Evolutionary conservation across 2,888 invertebrate species (phyloP).

Genomic region (Xylota sylvarum): DNA sequence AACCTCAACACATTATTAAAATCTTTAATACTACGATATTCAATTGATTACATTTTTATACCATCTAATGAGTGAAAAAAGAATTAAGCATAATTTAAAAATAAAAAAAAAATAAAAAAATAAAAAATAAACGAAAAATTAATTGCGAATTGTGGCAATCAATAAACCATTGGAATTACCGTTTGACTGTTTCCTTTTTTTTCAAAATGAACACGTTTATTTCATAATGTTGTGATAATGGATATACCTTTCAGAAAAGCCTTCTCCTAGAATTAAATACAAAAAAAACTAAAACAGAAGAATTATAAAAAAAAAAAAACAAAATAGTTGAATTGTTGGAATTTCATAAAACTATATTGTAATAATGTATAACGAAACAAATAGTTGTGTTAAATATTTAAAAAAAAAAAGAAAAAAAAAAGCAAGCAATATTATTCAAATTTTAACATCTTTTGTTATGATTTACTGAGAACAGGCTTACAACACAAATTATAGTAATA

Average conservation of each 20-base stretch:
- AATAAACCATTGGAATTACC: slow-evolving; percentile 61
- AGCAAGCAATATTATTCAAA: slow-evolving; percentile 44
- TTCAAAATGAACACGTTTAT: slow-evolving; percentile 36
- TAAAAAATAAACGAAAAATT: slow-evolving; percentile 20
- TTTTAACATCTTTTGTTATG: slow-evolving; percentile 49
- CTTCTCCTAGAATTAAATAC: slow-evolving; percentile 73
- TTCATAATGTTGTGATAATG: slow-evolving; percentile 76
- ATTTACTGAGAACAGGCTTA: slow-evolving; percentile 40
- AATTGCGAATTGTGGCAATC: slow-evolving; percentile 74
- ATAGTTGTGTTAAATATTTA: slow-evolving; percentile 57
- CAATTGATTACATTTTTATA: slow-evolving; percentile 69
- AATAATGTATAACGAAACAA: slow-evolving; percentile 20
- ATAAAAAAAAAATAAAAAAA: neutral
- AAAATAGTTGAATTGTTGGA: slow-evolving; percentile 70
- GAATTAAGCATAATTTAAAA: slow-evolving; percentile 20
- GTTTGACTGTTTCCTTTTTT: slow-evolving; percentile 62
- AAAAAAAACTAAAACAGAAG: slow-evolving; percentile 29
- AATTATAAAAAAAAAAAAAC: slow-evolving; percentile 15
- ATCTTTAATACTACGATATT: slow-evolving; percentile 19
- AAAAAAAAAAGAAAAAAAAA: neutral
- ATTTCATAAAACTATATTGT: slow-evolving; percentile 54
- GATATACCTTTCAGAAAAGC: slow-evolving; percentile 74
- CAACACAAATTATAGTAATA: slow-evolving; percentile 40
- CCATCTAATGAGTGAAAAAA: slow-evolving; percentile 64
- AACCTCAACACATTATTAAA: slow-evolving; percentile 17